These are phyloP conservation scores for Lamproptera curius DNA, from an alignment of 2,888 invertebrate genomes.

Conservation along the genomic window DNA sequence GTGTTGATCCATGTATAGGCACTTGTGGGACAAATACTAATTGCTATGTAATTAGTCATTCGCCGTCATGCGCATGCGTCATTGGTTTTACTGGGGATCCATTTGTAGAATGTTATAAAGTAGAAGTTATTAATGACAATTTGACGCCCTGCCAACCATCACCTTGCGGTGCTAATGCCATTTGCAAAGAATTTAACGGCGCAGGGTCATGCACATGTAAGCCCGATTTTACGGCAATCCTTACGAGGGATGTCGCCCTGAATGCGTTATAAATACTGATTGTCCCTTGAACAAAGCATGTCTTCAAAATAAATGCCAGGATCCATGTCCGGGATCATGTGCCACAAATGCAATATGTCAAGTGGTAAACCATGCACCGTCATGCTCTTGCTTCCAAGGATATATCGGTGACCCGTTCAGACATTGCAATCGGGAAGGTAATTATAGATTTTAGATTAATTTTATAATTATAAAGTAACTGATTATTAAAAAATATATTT, in stretches of 20 bases:
- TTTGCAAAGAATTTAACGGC: slow-evolving; percentile 79
- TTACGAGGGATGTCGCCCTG: slow-evolving; percentile 85
- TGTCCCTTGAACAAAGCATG: slow-evolving; percentile 85
- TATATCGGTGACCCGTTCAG: slow-evolving; percentile 87
- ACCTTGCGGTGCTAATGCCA: slow-evolving; percentile 82
- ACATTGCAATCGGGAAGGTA: slow-evolving; percentile 79
- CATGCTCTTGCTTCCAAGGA: slow-evolving; percentile 82
- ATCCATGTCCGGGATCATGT: slow-evolving; percentile 89
- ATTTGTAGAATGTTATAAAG: slow-evolving; percentile 80
- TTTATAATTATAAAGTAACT: too few species aligned
- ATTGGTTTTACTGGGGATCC: slow-evolving; percentile 86
- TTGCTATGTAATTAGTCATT: slow-evolving; percentile 86
- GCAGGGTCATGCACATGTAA: slow-evolving; percentile 84
- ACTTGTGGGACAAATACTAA: slow-evolving; percentile 85
- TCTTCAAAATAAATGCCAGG: slow-evolving; percentile 83
- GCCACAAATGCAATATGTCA: slow-evolving; percentile 86
- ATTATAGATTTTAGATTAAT: too few species aligned
- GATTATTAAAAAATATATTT: too few species aligned
- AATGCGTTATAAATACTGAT: slow-evolving; percentile 84
- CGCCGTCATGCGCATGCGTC: slow-evolving; percentile 84
- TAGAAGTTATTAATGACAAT: slow-evolving; percentile 54
- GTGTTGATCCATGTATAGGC: slow-evolving; percentile 84
- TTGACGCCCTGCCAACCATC: slow-evolving; percentile 79
- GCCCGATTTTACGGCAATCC: slow-evolving; percentile 86
- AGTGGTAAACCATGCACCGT: slow-evolving; percentile 84